A percentile compares a stretch with the other conserved stretches of the same genome.
These are phyloP conservation scores for Caranx ignobilis DNA, from an alignment of 2,113 vertebrate species.

Conservation along the genomic window DNA sequence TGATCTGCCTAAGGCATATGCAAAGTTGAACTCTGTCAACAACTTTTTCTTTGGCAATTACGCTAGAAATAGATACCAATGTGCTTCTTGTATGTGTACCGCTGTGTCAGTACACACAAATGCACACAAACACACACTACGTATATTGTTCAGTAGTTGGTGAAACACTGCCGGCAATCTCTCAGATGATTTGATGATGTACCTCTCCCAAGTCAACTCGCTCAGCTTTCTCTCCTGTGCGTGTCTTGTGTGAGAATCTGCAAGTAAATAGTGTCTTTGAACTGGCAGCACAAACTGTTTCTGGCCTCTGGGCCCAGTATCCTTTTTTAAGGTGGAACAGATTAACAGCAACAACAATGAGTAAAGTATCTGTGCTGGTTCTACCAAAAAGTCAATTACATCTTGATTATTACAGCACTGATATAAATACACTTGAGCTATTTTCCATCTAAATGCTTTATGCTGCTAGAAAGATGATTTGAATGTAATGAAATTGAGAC, in stretches of 20 bases:
- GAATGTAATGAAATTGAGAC: constrained; percentile 36
- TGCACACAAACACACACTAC: not conserved
- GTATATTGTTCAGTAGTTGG: constrained; percentile 23
- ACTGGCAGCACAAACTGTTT: constrained; percentile 21
- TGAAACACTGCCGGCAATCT: constrained; percentile 35
- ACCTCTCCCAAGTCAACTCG: constrained; percentile 20
- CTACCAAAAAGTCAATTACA: constrained; percentile 40
- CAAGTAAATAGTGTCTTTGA: constrained; percentile 14
- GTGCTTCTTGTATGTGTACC: not conserved
- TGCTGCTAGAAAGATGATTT: constrained; percentile 27
- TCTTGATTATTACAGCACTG: constrained; percentile 29
- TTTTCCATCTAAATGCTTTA: constrained; percentile 8
- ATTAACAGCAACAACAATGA: constrained; percentile 36
- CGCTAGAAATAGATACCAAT: constrained; percentile 24
- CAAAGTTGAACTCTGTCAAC: constrained; percentile 36
- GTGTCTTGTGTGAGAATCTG: constrained; percentile 1
- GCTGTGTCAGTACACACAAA: not conserved
- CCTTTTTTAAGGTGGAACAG: constrained; percentile 14
- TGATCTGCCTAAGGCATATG: constrained; percentile 2
- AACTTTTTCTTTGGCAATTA: constrained; percentile 26
- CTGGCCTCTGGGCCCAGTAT: constrained; percentile 11
- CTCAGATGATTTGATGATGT: constrained; percentile 41
- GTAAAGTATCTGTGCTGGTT: constrained; percentile 13
- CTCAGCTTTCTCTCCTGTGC: constrained; percentile 11
- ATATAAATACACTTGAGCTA: constrained; percentile 24